Evolutionary conservation across 2,888 invertebrate species (phyloP).

Genomic region (Yponomeuta malinellus): DNA sequence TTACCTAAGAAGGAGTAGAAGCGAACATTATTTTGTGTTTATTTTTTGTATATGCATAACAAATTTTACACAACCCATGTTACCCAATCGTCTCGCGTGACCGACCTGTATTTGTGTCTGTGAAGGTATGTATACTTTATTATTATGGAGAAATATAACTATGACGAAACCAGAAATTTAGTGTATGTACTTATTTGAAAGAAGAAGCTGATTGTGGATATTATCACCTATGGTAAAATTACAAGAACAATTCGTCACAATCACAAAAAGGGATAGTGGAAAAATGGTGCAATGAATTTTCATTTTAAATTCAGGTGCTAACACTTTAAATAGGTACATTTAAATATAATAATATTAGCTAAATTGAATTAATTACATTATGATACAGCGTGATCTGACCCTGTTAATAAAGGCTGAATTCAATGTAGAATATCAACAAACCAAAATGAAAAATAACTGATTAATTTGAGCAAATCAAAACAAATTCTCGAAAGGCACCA

Average conservation of each 20-base stretch:
- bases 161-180: neutral
- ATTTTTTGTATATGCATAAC: conserved; percentile 61
- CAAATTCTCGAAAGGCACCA: conserved; percentile 33
- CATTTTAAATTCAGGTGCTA: conserved; percentile 56
- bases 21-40: conserved; percentile 43
- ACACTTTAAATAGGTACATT: conserved; percentile 41
- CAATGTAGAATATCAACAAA: conserved; percentile 18
- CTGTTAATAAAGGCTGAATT: conserved; percentile 64
- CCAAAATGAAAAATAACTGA: conserved; percentile 21
- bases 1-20: conserved; percentile 41
- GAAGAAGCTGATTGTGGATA: neutral
- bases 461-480: conserved; percentile 24
- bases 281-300: conserved; percentile 48
- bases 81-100: conserved; percentile 52
- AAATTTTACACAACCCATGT: conserved; percentile 68
- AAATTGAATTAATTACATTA: conserved; percentile 57
- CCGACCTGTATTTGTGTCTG: conserved; percentile 38
- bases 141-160: neutral
- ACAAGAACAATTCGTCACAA: conserved; percentile 28
- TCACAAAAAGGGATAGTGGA: conserved; percentile 35
- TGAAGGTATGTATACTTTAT: neutral
- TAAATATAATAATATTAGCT: conserved; percentile 44
- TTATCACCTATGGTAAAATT: neutral
- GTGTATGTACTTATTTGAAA: neutral
- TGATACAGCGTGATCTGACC: conserved; percentile 63